Evolutionary conservation across 92 coral and sea anemone genomes (phyloP).

Genomic region (Muricea muricata): DNA sequence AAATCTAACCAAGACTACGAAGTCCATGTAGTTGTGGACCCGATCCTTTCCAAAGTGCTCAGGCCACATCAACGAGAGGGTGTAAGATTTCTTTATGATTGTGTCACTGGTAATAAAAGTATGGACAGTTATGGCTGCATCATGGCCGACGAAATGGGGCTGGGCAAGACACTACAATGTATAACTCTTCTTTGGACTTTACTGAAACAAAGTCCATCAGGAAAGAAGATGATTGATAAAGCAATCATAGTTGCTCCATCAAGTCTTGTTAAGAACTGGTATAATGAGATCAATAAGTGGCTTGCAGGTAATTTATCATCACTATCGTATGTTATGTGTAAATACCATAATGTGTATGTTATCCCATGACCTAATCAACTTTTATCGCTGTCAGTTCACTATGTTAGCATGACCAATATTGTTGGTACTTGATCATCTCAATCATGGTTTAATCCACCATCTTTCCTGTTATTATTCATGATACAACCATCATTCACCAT

Average conservation of each 20-base stretch:
- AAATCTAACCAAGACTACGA: slow-evolving; percentile 73
- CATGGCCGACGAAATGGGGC: slow-evolving; percentile 99
- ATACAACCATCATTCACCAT: too few relatives aligned
- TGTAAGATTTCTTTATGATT: slow-evolving; percentile 92
- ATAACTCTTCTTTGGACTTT: slow-evolving; percentile 90
- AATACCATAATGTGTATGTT: too few relatives aligned
- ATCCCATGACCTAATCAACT: too few relatives aligned
- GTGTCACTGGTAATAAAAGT: slow-evolving; percentile 90
- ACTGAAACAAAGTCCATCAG: slow-evolving; percentile 69
- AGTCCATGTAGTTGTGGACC: slow-evolving; percentile 90
- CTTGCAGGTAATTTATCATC: slow-evolving; percentile 34
- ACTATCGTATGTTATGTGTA: too few relatives aligned
- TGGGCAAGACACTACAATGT: slow-evolving; percentile 95
- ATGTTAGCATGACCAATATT: too few relatives aligned
- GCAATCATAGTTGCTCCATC: slow-evolving; percentile 94
- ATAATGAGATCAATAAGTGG: slow-evolving; percentile 95
- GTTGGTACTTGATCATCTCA: too few relatives aligned
- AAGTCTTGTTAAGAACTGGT: slow-evolving; percentile 98
- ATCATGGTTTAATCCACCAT: too few relatives aligned
- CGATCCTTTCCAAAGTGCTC: slow-evolving; percentile 81
- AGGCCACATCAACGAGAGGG: slow-evolving; percentile 99
- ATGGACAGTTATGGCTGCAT: slow-evolving; percentile 94
- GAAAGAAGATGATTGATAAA: slow-evolving; percentile 86
- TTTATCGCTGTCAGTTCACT: too few relatives aligned
- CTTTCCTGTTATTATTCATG: too few relatives aligned